phyloP scores from a whole-genome alignment of 1,140 invertebrate species.

The Copidosoma floridanum region DNA sequence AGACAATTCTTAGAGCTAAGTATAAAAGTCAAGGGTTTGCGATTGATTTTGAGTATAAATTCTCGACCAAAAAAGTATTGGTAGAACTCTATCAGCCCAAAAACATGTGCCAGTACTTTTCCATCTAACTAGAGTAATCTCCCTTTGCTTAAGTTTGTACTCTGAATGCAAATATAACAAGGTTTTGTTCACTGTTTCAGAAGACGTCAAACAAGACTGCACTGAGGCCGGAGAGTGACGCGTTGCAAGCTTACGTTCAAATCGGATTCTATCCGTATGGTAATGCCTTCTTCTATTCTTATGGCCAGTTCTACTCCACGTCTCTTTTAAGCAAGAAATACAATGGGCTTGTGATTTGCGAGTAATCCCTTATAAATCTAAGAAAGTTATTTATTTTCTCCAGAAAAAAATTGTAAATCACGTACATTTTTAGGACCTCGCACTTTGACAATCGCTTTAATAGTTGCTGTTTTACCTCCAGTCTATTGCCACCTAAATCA shows the following conservation, averaged over 20 bases:
- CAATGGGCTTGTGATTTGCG: not conserved
- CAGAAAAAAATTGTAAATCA: slow-evolving; percentile 5
- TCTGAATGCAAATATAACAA: not conserved
- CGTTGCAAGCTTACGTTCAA: slow-evolving; percentile 1
- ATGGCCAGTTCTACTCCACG: not conserved
- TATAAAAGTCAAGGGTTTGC: slow-evolving; percentile 39
- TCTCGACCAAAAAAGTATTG: no score
- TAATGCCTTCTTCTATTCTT: not conserved
- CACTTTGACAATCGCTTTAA: slow-evolving; percentile 1
- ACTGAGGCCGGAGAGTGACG: no score
- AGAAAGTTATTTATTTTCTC: slow-evolving; percentile 1
- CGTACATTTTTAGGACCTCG: not conserved
- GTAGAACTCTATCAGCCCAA: not conserved
- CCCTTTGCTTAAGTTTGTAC: not conserved
- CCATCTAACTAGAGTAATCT: slow-evolving; percentile 9
- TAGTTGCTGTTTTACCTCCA: not conserved
- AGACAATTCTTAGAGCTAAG: slow-evolving; percentile 32
- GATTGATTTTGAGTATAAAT: no score
- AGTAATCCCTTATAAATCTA: slow-evolving; percentile 10
- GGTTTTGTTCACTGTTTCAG: not conserved
- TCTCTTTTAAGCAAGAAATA: not conserved
- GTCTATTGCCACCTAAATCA: not conserved
- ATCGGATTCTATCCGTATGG: not conserved
- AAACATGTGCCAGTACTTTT: slow-evolving; percentile 1
- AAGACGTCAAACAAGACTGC: slow-evolving; percentile 1